Conservation (phyloP, 2,888 invertebrate genomes). For the Resseliella maxima region DNA sequence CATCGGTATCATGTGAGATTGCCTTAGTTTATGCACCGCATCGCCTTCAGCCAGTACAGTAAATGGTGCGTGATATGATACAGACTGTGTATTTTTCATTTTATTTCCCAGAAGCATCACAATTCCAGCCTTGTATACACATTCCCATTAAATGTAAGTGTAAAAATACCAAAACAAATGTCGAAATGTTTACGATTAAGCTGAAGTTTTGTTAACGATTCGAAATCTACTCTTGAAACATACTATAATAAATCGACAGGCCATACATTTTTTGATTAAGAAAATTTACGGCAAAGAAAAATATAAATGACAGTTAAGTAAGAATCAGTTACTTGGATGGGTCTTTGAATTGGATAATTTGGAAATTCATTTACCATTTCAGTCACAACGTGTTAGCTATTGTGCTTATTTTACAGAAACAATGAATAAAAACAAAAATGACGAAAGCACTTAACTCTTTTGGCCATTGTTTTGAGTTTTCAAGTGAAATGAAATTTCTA, state of each 20-base stretch:
- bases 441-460: neutral
- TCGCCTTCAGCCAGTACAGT: neutral
- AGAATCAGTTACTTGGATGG: neutral
- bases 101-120: neutral
- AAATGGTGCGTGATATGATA: neutral
- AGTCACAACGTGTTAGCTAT: neutral
- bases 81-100: neutral
- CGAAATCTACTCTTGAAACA: neutral
- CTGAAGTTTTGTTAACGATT: neutral
- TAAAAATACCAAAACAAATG: neutral
- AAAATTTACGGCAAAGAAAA: neutral
- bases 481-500: neutral
- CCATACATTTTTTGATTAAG: neutral
- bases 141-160: neutral
- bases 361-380: neutral
- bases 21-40: neutral
- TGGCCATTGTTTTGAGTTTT: slow-evolving; percentile 9
- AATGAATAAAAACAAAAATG: neutral
- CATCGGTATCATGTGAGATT: neutral
- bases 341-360: slow-evolving; percentile 5
- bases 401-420: neutral
- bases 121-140: neutral
- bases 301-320: neutral
- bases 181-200: neutral
- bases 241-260: neutral